These are phyloP conservation scores for Euplagia quadripunctaria DNA, from an alignment of 2,888 invertebrate species.

Conservation along the genomic window DNA sequence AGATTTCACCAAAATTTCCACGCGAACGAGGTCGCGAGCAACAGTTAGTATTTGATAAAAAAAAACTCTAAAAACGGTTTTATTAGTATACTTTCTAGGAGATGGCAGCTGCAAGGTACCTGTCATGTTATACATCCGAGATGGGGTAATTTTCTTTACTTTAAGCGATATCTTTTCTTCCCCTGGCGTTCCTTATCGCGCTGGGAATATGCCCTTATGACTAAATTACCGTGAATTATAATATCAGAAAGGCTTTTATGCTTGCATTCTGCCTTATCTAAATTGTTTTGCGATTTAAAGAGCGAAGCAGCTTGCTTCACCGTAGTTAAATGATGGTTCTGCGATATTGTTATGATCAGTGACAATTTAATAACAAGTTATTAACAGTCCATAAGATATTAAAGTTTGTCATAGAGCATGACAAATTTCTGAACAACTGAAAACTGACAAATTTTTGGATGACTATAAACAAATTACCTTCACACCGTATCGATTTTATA, in stretches of 20 bases:
- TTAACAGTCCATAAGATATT: too few relatives aligned
- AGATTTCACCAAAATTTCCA: too few relatives aligned
- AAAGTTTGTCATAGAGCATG: too few relatives aligned
- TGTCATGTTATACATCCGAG: neutral
- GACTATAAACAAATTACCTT: too few relatives aligned
- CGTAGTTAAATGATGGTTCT: neutral
- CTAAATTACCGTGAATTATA: neutral
- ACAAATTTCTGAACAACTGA: too few relatives aligned
- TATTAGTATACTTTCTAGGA: neutral
- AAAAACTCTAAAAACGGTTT: neutral
- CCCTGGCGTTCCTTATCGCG: neutral
- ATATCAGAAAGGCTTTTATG: neutral
- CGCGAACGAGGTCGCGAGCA: too few relatives aligned
- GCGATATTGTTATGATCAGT: neutral
- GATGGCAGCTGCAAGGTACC: slow-evolving; percentile 8
- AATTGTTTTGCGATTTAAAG: neutral
- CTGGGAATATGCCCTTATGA: neutral
- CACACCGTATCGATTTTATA: too few relatives aligned
- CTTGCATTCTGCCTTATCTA: neutral
- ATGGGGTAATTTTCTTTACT: slow-evolving; percentile 3
- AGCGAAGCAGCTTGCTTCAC: neutral
- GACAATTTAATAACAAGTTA: neutral
- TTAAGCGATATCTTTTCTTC: neutral
- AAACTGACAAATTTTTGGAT: too few relatives aligned
- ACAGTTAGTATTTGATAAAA: neutral